phyloP scores from a whole-genome alignment of 2,888 invertebrate species.

The Microctonus brassicae region DNA sequence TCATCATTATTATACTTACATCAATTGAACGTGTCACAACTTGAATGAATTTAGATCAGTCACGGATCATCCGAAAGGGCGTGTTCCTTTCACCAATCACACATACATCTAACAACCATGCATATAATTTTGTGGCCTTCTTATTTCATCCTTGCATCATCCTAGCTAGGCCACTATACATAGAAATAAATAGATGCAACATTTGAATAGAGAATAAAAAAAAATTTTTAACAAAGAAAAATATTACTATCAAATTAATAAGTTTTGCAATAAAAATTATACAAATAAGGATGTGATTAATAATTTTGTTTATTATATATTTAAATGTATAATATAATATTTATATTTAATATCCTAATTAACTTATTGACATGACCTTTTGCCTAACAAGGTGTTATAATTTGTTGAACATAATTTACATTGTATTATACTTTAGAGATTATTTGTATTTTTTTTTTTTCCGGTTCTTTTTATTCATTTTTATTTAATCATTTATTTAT shows the following conservation, averaged over 20 bases:
- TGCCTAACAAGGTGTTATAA: constrained; percentile 26
- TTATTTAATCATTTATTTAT: neutral
- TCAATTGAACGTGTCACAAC: constrained; percentile 31
- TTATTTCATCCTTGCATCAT: constrained; percentile 4
- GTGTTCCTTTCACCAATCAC: constrained; percentile 64
- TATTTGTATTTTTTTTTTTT: neutral
- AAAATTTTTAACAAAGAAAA: neutral
- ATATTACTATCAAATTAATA: neutral
- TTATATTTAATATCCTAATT: constrained; percentile 3
- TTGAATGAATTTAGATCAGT: constrained; percentile 51
- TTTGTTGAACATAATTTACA: constrained; percentile 5
- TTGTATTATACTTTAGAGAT: neutral
- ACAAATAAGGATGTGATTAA: constrained; percentile 4
- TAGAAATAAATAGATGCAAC: neutral
- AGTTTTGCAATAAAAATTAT: neutral
- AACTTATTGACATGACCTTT: constrained; percentile 25
- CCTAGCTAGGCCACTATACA: neutral
- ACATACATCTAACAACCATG: neutral
- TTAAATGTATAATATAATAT: neutral
- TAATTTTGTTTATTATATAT: neutral
- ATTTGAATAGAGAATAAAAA: neutral
- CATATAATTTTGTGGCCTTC: neutral
- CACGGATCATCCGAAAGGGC: constrained; percentile 60
- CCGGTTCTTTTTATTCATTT: neutral
- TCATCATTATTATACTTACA: too few relatives aligned